Evolutionary conservation across 2,797 vertebrate genomes (phyloP).

Genomic region (Tenualosa ilisha): DNA sequence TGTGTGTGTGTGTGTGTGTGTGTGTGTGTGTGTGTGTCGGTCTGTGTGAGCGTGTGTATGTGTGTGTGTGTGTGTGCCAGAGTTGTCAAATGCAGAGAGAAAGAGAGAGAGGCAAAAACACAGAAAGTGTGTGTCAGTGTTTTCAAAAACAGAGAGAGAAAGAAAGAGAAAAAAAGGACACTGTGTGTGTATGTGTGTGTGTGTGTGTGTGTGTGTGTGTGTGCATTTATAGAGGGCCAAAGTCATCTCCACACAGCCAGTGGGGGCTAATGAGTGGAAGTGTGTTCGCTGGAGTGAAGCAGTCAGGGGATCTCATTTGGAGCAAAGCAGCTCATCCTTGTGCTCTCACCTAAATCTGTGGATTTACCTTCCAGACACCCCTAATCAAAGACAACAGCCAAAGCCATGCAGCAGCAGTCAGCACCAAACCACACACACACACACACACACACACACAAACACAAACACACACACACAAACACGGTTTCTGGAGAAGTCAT

Average conservation of each 20-base stretch:
- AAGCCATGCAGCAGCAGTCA: constrained; percentile 15
- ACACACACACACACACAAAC: constrained; percentile 35
- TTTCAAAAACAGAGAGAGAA: too few species aligned
- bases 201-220: background rate
- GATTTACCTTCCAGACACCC: constrained; percentile 49
- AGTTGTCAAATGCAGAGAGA: too few species aligned
- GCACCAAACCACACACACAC: constrained; percentile 1
- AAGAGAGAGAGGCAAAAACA: too few species aligned
- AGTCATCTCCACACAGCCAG: background rate
- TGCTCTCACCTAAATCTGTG: constrained; percentile 61
- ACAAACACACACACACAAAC: constrained; percentile 26
- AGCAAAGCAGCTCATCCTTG: constrained; percentile 55
- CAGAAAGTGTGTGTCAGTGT: background rate
- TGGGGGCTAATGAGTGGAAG: background rate
- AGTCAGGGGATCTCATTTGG: constrained; percentile 72
- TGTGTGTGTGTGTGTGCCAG: background rate
- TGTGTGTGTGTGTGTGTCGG: background rate
- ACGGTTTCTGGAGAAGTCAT: constrained; percentile 33
- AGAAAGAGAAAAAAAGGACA: too few species aligned
- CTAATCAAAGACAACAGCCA: constrained; percentile 31
- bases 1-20: background rate
- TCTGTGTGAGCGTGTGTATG: background rate
- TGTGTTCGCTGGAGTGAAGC: constrained; percentile 43
- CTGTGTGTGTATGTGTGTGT: background rate
- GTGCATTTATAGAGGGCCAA: background rate